phyloP scores from a whole-genome alignment of 2,888 invertebrate species.

The Apamea sordens region DNA sequence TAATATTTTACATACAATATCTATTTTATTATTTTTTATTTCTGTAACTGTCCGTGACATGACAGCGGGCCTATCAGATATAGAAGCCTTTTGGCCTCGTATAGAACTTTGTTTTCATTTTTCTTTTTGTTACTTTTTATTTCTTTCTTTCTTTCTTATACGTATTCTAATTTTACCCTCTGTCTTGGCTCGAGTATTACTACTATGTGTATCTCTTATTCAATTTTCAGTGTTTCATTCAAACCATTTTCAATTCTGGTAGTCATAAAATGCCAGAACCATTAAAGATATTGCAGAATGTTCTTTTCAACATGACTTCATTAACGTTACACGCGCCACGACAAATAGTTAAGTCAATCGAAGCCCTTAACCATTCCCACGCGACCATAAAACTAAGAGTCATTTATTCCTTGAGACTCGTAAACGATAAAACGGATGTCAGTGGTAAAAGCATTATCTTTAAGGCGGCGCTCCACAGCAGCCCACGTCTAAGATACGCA shows the following conservation, averaged over 20 bases:
- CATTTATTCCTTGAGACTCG: constrained; percentile 25
- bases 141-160: no score
- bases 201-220: neutral
- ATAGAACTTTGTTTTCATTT: no score
- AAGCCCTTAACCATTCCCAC: constrained; percentile 42
- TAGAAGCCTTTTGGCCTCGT: no score
- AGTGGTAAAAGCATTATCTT: neutral
- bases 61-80: no score
- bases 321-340: constrained; percentile 21
- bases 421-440: constrained; percentile 41
- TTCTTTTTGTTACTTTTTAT: no score
- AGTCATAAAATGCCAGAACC: neutral
- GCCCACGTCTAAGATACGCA: neutral
- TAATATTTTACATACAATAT: no score
- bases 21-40: no score
- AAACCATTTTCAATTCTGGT: neutral
- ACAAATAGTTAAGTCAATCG: constrained; percentile 24
- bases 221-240: neutral
- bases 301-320: constrained; percentile 9
- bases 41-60: no score
- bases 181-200: no score
- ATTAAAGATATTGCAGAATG: constrained; percentile 4
- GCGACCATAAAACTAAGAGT: constrained; percentile 35
- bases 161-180: neutral
- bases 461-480: neutral